Conservation (phyloP, 2,797 vertebrate species). For the Rachycentron canadum region DNA sequence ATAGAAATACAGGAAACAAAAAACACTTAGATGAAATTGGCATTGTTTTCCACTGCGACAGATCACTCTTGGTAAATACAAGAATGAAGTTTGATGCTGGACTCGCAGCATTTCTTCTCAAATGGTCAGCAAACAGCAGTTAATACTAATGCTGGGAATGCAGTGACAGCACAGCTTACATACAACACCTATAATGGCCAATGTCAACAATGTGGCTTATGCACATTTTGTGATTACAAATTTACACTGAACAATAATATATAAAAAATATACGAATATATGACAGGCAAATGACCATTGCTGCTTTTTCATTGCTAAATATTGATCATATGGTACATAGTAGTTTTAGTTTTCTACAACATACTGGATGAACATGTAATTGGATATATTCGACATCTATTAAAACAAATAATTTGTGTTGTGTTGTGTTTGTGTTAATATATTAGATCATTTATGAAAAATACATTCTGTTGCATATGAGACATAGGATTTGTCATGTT, state of each 20-base stretch:
- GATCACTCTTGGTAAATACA: too few species aligned
- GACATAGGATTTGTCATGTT: background rate
- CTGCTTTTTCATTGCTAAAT: background rate
- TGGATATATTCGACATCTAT: background rate
- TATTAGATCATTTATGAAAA: background rate
- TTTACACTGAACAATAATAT: background rate
- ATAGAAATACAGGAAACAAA: too few species aligned
- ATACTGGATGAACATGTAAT: background rate
- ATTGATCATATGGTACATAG: background rate
- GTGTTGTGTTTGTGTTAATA: background rate
- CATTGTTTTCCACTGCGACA: too few species aligned
- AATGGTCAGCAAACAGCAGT: too few species aligned
- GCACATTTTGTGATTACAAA: background rate
- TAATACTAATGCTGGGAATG: too few species aligned
- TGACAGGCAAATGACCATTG: background rate
- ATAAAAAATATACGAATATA: background rate
- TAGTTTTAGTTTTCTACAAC: background rate
- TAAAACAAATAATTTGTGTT: background rate
- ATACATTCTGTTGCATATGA: background rate
- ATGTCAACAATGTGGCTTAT: too few species aligned
- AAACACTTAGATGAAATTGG: too few species aligned
- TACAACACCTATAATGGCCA: too few species aligned
- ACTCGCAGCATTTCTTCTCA: too few species aligned
- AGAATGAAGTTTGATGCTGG: too few species aligned
- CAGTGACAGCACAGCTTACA: too few species aligned